Evolutionary conservation across 2,797 vertebrate species (phyloP).

Genomic region (Lophius americanus): DNA sequence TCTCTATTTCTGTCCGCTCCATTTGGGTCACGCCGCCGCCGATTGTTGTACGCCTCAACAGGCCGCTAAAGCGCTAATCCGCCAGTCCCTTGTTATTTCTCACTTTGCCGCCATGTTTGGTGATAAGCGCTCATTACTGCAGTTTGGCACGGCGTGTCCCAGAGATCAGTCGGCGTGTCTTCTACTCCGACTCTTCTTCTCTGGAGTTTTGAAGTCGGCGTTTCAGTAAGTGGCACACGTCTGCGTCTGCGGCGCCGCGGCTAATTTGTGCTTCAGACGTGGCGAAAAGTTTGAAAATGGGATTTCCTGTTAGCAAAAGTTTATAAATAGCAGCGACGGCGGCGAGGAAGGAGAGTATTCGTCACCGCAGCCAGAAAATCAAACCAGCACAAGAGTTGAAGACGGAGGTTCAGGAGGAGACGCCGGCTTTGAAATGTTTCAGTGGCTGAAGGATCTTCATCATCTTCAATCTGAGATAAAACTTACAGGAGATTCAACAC

Average conservation of each 20-base stretch:
- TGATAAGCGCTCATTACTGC: slow-evolving; percentile 60
- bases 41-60: slow-evolving; percentile 53
- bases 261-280: slow-evolving; percentile 30
- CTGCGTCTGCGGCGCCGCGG: slow-evolving; percentile 17
- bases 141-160: slow-evolving; percentile 40
- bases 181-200: slow-evolving; percentile 3
- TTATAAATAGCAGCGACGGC: slow-evolving; percentile 2
- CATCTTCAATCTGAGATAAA: no score
- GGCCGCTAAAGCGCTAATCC: slow-evolving; percentile 49
- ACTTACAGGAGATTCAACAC: no score
- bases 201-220: slow-evolving; percentile 37
- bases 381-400: no score
- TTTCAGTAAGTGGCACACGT: slow-evolving; percentile 29
- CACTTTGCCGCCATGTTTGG: slow-evolving; percentile 46
- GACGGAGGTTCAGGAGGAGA: no score
- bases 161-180: slow-evolving; percentile 38
- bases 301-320: slow-evolving; percentile 1
- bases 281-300: slow-evolving; percentile 24
- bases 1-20: slow-evolving; percentile 61
- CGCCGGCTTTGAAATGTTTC: no score
- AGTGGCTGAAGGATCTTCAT: no score
- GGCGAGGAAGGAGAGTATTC: not conserved
- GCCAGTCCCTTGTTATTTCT: slow-evolving; percentile 46
- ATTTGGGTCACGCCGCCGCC: slow-evolving; percentile 30
- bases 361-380: not conserved